Evolutionary conservation across 2,113 vertebrate genomes (phyloP).

Genomic region (Anhinga anhinga): DNA sequence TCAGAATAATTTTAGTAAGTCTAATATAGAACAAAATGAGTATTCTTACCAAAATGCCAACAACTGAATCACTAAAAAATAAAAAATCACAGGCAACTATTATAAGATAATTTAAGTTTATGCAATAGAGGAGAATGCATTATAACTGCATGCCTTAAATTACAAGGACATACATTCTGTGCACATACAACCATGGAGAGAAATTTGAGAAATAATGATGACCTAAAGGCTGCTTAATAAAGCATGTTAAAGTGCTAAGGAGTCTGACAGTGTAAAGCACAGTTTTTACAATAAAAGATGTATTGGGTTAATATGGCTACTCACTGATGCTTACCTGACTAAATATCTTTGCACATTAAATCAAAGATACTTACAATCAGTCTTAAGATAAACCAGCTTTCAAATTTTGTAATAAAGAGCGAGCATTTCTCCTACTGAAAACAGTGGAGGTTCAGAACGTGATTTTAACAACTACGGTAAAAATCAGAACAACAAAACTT

Average conservation of each 20-base stretch:
- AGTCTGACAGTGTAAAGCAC: constrained; percentile 91
- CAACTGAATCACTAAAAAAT: constrained; percentile 5
- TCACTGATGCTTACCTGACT: constrained; percentile 99
- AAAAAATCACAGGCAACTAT: constrained; percentile 73
- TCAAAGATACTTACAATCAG: constrained; percentile 88
- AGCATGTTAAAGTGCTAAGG: constrained; percentile 94
- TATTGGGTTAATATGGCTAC: constrained; percentile 98
- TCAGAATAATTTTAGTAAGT: constrained; percentile 40
- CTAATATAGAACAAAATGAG: neutral
- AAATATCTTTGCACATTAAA: constrained; percentile 89
- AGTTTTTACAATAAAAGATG: constrained; percentile 99
- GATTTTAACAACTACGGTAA: constrained; percentile 34
- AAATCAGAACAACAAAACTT: constrained; percentile 25
- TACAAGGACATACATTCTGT: constrained; percentile 83
- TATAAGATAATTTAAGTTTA: constrained; percentile 84
- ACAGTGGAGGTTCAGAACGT: constrained; percentile 26
- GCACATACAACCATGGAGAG: constrained; percentile 84
- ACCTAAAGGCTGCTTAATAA: constrained; percentile 98
- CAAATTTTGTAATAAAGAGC: constrained; percentile 70
- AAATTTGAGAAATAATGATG: constrained; percentile 94
- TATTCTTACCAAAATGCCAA: neutral
- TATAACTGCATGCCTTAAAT: constrained; percentile 76
- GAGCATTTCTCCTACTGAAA: constrained; percentile 40
- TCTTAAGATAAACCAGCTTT: constrained; percentile 82
- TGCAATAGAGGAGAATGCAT: constrained; percentile 83